Evolutionary conservation across 2,797 vertebrate genomes (phyloP).

Genomic region (Cryptoblepharus egeriae): DNA sequence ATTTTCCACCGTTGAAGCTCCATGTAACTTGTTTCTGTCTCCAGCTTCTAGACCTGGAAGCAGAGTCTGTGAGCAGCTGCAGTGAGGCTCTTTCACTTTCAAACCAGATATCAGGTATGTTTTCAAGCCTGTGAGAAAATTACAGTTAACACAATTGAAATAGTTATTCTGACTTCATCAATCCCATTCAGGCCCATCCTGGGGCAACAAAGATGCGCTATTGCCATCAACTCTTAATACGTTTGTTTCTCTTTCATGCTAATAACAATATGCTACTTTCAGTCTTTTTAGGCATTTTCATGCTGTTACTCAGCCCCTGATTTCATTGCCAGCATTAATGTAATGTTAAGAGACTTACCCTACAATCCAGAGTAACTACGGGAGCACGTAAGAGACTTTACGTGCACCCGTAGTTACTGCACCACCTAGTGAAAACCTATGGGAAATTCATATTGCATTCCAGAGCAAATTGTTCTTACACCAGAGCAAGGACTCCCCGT

Average conservation of each 20-base stretch:
- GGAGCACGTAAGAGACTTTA: too few species aligned
- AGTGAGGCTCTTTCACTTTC: conserved; percentile 83
- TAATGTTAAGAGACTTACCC: too few species aligned
- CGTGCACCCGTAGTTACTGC: too few species aligned
- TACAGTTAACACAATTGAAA: conserved; percentile 50
- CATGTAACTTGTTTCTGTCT: conserved; percentile 75
- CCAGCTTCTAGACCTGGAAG: conserved; percentile 77
- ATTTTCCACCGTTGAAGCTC: conserved; percentile 69
- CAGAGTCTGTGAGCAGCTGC: conserved; percentile 84
- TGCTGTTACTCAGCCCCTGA: not conserved
- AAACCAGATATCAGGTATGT: conserved; percentile 93
- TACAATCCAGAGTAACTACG: too few species aligned
- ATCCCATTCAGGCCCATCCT: not conserved
- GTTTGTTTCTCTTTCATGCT: not conserved
- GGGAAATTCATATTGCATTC: too few species aligned
- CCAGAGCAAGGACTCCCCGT: too few species aligned
- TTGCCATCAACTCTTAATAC: not conserved
- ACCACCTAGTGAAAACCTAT: too few species aligned
- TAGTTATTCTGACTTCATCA: not conserved
- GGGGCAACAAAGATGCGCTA: not conserved
- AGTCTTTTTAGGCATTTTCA: not conserved
- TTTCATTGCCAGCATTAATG: not conserved
- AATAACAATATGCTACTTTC: not conserved
- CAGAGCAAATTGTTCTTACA: too few species aligned
- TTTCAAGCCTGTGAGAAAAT: conserved; percentile 84